Evolutionary conservation across 2,797 vertebrate species (phyloP), one percentile per base, ranked within the genome.

Genomic region (Propithecus deckenii): DNA sequence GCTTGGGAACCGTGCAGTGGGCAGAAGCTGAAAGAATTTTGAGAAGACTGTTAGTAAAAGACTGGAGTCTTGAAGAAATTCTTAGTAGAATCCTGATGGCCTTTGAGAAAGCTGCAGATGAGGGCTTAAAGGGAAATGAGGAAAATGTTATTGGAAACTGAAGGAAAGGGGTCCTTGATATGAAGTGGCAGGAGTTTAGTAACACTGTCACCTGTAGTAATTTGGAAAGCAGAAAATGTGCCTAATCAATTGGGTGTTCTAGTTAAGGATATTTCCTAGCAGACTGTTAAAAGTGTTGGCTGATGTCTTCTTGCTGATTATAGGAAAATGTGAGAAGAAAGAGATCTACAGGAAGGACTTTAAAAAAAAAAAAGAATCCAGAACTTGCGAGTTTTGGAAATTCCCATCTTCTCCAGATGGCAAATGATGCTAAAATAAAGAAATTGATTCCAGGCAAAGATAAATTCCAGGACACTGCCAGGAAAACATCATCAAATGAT

Each of bases 391-490:
- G 18, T 89, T 85, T 94, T 74, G 38, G 91, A 80, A 93, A 83
- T 89, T 43, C 35, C 41, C 18, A 83, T 65, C 22, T 80, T 83
- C 38, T 88, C 32, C 9, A 32, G 17, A 67, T 87, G 57, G 32
- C 12, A 72, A 87, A 90, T 85, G 69, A 74, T 65, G 41, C 13
- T 89, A 84, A 89, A 75, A 89, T 59, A 81, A 94, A 94, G 71
- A 96, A 78, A 86, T 32, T 20, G 17, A 41, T 96, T 94, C 86
- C 12, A 91, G 35, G 69, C 28, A 96, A 83, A 91, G 90, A 85
- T 59, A 81, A 78, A 93, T 32, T 95, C 17, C 41, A 63, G 35
- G 30, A 65, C 23, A 13, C 32, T 57, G 38, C 25, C 89, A 76
- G 50, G 30, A 81, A 88, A 94, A 88, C 18, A 72, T 55, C 25